Percentiles rank a stretch among this genome's conserved stretches.
Conservation (phyloP, 2,113 vertebrate species). For the Cisticola juncidis region DNA sequence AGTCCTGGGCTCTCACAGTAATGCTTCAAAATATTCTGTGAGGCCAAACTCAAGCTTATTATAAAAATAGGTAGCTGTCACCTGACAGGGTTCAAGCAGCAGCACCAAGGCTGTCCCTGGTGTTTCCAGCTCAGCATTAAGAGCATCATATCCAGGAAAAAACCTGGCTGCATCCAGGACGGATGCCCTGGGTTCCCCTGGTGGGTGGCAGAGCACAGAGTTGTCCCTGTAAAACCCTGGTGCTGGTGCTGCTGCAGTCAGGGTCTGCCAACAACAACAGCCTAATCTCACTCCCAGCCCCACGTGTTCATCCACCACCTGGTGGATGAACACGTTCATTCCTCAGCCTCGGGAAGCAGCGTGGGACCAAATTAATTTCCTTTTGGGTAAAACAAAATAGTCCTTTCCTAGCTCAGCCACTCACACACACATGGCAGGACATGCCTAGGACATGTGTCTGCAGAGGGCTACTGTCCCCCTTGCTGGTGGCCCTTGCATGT, state of each 20-base stretch:
- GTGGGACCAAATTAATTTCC: background rate
- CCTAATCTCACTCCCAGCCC: background rate
- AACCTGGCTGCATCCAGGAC: background rate
- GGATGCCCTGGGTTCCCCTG: background rate
- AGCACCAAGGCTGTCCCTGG: background rate
- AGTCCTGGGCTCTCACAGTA: background rate
- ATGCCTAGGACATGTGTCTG: background rate
- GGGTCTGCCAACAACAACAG: background rate
- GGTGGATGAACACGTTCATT: too few relatives aligned
- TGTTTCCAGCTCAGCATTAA: background rate
- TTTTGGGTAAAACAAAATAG: background rate
- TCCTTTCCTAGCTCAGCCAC: background rate
- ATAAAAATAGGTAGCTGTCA: background rate
- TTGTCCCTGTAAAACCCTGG: background rate
- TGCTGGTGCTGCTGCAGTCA: background rate
- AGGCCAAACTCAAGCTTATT: background rate
- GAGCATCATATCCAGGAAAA: background rate
- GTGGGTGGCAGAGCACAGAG: background rate
- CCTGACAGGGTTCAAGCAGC: background rate
- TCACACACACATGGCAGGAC: background rate
- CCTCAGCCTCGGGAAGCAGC: background rate
- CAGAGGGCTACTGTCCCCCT: background rate
- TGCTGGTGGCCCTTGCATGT: background rate
- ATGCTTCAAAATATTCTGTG: background rate
- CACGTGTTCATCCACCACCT: background rate